These are phyloP conservation scores for Tupiocoris notatus DNA, from an alignment of 2,888 invertebrate genomes.

Conservation along the genomic window DNA sequence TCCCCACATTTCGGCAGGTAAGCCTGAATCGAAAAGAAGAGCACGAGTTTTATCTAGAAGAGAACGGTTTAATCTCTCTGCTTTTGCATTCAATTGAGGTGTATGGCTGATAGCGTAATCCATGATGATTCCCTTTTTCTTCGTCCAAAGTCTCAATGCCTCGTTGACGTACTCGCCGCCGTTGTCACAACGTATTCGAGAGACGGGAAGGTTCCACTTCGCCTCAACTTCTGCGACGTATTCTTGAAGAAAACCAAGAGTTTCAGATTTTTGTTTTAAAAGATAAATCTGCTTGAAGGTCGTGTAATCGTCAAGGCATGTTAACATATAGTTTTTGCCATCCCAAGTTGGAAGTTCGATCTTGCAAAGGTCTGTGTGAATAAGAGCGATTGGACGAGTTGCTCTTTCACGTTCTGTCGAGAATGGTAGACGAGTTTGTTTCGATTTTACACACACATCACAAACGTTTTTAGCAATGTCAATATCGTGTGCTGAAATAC, in stretches of 20 bases:
- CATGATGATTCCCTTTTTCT: slow-evolving; percentile 49
- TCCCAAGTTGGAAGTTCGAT: slow-evolving; percentile 44
- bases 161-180: too few relatives aligned
- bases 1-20: slow-evolving; percentile 33
- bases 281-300: slow-evolving; percentile 45
- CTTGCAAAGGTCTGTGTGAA: slow-evolving; percentile 48
- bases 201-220: slow-evolving; percentile 48
- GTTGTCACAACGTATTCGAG: slow-evolving; percentile 50
- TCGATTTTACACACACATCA: slow-evolving; percentile 49
- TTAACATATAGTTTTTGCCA: slow-evolving; percentile 45
- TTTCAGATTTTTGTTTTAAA: slow-evolving; percentile 46
- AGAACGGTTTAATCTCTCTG: slow-evolving; percentile 27
- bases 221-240: slow-evolving; percentile 49
- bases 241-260: slow-evolving; percentile 48
- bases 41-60: slow-evolving; percentile 29
- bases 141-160: slow-evolving; percentile 48
- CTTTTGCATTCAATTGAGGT: slow-evolving; percentile 30
- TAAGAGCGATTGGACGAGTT: slow-evolving; percentile 39
- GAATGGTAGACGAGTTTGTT: slow-evolving; percentile 50
- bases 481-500: background rate
- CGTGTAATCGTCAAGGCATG: slow-evolving; percentile 48
- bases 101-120: too few relatives aligned
- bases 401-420: slow-evolving; percentile 44
- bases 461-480: slow-evolving; percentile 39
- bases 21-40: slow-evolving; percentile 20